Evolutionary conservation across 2,113 vertebrate species (phyloP).

Genomic region (Sarotherodon lohbergeri): DNA sequence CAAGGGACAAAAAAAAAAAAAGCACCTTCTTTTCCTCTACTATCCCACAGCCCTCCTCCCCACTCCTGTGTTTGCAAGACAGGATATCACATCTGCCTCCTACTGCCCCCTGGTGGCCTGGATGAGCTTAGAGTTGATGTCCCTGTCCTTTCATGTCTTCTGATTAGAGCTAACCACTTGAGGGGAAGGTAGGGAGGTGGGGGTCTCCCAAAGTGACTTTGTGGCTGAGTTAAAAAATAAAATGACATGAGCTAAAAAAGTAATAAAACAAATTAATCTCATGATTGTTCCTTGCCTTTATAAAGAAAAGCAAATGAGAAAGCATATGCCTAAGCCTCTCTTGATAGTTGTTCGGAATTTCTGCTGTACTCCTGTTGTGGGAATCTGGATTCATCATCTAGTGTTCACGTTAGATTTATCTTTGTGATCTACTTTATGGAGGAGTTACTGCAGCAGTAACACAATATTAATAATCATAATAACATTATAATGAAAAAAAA

Average conservation of each 20-base stretch:
- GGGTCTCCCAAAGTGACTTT: conserved; percentile 50
- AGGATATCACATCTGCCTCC: conserved; percentile 2
- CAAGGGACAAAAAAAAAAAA: neutral
- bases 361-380: neutral
- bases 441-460: neutral
- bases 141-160: neutral
- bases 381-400: neutral
- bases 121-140: neutral
- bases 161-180: neutral
- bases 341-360: neutral
- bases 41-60: neutral
- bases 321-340: neutral
- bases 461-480: neutral
- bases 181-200: neutral
- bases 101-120: conserved; percentile 16
- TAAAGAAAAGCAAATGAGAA: neutral
- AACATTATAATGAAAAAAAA: neutral
- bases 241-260: neutral
- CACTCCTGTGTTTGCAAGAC: neutral
- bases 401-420: neutral
- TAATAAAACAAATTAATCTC: conserved; percentile 15
- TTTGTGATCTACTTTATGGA: neutral
- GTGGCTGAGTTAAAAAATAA: conserved; percentile 13
- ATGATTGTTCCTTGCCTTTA: conserved; percentile 63
- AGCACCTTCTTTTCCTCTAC: neutral